Evolutionary conservation across 2,888 invertebrate species (phyloP), one percentile per base, ranked within the genome.

Genomic region (Coleophora deauratella): DNA sequence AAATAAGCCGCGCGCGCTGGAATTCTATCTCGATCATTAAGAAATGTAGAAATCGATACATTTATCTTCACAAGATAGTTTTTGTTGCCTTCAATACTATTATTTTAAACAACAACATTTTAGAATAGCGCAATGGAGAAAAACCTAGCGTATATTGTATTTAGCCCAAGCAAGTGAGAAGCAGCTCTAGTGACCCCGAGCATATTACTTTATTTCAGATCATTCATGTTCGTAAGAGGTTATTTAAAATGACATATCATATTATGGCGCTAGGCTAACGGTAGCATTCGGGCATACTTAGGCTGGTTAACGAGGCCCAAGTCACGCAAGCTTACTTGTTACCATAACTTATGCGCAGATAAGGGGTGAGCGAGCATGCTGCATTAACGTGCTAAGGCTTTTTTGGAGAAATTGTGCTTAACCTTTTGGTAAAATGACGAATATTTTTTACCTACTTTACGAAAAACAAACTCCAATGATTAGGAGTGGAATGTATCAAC

Each of bases 341-440:
- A 72, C 65, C 74, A 76, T 78, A 77, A 78, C 62, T 75, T 73
- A 76, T 64, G 53, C 66, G 46, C 59, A 71, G 74, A 69, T 72
- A 72, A 70, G 67, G 67, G 65, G 66, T 59, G 52, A 63, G 68
- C 72, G 52, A 64, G 68, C 72, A 67, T 69, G 57, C 57, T 62
- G 63, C 66, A 57, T 66, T 68, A 72, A 67, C 70, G 66, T 65
- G 65, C 63, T 63, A 53, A 61, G 55, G 45, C 55, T 63, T 66
- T 69, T 72, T 66, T 58, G 45, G 52, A 43, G 51, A 60, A 65
- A 66, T 58, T 59, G 58, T 59, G 57, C 55, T 61, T 54, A 46
- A 42, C 53, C 59, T 60, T 60, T 62, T 62, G 33, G 31, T 32
- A 37, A 37, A 43, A 14, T 43, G 37, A 38, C 38, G 42, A 21